phyloP scores from a whole-genome alignment of 1,140 invertebrate genomes.

The Hypothenemus hampei region DNA sequence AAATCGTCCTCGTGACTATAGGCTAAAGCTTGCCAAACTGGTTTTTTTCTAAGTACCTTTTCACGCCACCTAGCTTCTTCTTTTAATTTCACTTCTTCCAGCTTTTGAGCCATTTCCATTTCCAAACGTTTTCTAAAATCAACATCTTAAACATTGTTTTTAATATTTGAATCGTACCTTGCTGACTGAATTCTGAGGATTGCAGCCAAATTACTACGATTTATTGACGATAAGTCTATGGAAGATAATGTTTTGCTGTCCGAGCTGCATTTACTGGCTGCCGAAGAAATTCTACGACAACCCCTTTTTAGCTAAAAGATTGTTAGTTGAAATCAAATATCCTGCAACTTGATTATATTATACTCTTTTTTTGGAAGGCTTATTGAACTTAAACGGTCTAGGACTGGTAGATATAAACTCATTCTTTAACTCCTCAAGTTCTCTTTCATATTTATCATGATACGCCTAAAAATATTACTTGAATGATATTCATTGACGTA shows the following conservation, averaged over 20 bases:
- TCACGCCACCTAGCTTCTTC: conserved; percentile 55
- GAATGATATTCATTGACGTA: too few relatives aligned
- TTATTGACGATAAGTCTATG: conserved; percentile 48
- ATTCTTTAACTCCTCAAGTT: conserved; percentile 45
- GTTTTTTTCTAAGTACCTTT: conserved; percentile 56
- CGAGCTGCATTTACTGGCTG: conserved; percentile 34
- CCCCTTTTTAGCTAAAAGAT: conserved; percentile 27
- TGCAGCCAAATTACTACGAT: conserved; percentile 64
- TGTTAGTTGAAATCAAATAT: neutral
- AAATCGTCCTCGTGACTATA: conserved; percentile 65
- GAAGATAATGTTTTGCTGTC: conserved; percentile 47
- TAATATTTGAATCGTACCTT: too few relatives aligned
- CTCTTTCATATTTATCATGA: conserved; percentile 39
- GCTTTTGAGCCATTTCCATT: conserved; percentile 53
- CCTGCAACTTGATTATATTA: neutral
- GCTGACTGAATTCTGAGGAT: conserved; percentile 63
- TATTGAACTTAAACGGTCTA: conserved; percentile 49
- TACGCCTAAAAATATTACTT: too few relatives aligned
- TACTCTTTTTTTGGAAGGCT: conserved; percentile 43
- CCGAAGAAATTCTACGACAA: conserved; percentile 31
- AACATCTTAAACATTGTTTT: neutral
- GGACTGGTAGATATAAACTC: conserved; percentile 53
- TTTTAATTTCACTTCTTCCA: conserved; percentile 55
- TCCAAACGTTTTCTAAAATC: conserved; percentile 56
- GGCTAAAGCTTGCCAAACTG: conserved; percentile 63